Conservation (phyloP, 2,113 vertebrate species). For the Ictalurus furcatus region DNA sequence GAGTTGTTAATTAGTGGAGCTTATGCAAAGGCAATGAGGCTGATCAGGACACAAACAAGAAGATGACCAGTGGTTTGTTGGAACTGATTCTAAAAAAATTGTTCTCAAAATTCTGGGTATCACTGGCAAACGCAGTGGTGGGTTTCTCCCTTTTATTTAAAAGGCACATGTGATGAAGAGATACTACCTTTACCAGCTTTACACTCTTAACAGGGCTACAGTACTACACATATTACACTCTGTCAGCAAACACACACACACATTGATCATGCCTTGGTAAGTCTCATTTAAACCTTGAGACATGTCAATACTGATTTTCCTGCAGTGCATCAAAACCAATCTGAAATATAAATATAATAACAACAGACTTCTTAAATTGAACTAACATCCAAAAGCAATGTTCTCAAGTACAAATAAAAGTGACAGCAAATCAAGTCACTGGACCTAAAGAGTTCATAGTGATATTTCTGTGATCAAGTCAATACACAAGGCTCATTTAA, state of each 20-base stretch:
- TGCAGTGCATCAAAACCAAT: constrained; percentile 30
- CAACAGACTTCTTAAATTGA: constrained; percentile 1
- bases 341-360: constrained; percentile 7
- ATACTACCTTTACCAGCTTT: not conserved
- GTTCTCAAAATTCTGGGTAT: constrained; percentile 48
- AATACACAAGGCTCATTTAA: constrained; percentile 52
- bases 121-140: constrained; percentile 52
- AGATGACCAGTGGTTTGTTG: constrained; percentile 59
- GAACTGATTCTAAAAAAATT: constrained; percentile 61
- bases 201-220: not conserved
- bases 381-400: constrained; percentile 5
- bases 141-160: constrained; percentile 36
- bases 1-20: constrained; percentile 68
- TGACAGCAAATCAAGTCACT: constrained; percentile 36
- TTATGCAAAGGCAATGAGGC: constrained; percentile 65
- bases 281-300: constrained; percentile 48
- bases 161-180: not conserved
- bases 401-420: constrained; percentile 31
- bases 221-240: not conserved
- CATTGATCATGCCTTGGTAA: not conserved
- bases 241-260: constrained; percentile 47
- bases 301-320: constrained; percentile 13
- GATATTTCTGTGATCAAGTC: constrained; percentile 51
- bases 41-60: constrained; percentile 70
- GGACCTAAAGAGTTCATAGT: constrained; percentile 27